These are phyloP conservation scores for Dryomyza anilis DNA, from an alignment of 2,888 invertebrate species.

Conservation along the genomic window DNA sequence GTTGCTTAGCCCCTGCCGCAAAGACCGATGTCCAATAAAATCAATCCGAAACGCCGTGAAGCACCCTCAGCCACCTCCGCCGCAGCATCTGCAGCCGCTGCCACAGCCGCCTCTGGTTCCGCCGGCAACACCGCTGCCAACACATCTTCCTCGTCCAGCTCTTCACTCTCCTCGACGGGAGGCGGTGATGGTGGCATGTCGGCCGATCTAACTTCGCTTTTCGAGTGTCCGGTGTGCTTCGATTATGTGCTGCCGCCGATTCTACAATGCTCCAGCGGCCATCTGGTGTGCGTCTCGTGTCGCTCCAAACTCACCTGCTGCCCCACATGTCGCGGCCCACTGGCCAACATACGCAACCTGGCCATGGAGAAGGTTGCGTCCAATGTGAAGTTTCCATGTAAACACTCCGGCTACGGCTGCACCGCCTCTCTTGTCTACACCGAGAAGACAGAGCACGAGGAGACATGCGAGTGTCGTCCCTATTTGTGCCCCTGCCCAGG, in stretches of 20 bases:
- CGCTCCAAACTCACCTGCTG: constrained; percentile 96
- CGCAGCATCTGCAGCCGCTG: constrained; percentile 40
- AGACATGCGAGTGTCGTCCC: constrained; percentile 96
- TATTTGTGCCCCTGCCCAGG: constrained; percentile 99
- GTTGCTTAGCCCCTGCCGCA: constrained; percentile 26
- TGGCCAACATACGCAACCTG: constrained; percentile 96
- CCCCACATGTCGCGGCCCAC: constrained; percentile 96
- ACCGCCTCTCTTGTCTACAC: constrained; percentile 89
- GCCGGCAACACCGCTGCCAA: constrained; percentile 55
- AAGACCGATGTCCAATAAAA: constrained; percentile 60
- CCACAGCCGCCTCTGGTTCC: constrained; percentile 40
- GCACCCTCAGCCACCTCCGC: constrained; percentile 50
- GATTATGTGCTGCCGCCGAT: constrained; percentile 99
- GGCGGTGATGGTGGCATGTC: constrained; percentile 67
- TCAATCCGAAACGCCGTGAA: constrained; percentile 60
- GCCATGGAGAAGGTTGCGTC: constrained; percentile 99
- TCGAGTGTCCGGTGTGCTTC: constrained; percentile 97
- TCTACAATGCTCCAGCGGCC: constrained; percentile 97
- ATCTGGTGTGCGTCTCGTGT: constrained; percentile 97
- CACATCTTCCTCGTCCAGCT: constrained; percentile 61
- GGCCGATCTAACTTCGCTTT: constrained; percentile 86
- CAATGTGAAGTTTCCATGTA: constrained; percentile 98
- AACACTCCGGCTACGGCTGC: constrained; percentile 96
- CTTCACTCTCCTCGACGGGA: constrained; percentile 60
- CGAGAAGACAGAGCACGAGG: constrained; percentile 99